Percentiles rank a stretch among this genome's conserved stretches.
These are phyloP conservation scores for Euwallacea similis DNA, from an alignment of 1,140 invertebrate species.

Conservation along the genomic window DNA sequence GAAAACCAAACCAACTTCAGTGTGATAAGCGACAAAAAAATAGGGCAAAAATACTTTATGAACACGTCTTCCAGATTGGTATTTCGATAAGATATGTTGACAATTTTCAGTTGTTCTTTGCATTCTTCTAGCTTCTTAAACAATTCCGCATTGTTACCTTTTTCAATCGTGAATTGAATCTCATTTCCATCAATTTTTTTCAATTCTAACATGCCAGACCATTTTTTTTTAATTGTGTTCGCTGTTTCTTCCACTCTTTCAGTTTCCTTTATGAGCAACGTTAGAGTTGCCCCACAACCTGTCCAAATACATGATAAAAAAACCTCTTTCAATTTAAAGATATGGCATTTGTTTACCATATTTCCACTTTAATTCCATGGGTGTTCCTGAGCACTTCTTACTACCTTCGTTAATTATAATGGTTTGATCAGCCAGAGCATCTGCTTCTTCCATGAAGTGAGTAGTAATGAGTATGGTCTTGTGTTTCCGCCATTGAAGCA, in stretches of 20 bases:
- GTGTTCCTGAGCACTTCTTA: constrained; percentile 67
- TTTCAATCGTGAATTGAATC: constrained; percentile 54
- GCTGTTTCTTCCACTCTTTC: neutral
- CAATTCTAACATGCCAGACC: constrained; percentile 56
- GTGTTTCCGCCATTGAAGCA: constrained; percentile 54
- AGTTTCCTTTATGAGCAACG: constrained; percentile 14
- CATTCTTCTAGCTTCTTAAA: constrained; percentile 59
- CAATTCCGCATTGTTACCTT: constrained; percentile 50
- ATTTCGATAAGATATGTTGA: constrained; percentile 62
- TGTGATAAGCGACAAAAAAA: no score
- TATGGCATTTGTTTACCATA: constrained; percentile 49
- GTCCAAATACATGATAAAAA: constrained; percentile 36
- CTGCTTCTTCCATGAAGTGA: constrained; percentile 98
- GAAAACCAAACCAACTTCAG: no score
- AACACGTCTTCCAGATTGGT: constrained; percentile 76
- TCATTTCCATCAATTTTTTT: constrained; percentile 57
- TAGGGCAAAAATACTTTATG: constrained; percentile 55
- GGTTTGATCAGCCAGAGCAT: constrained; percentile 88
- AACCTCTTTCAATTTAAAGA: neutral
- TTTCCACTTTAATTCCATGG: constrained; percentile 59
- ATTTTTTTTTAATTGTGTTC: constrained; percentile 38
- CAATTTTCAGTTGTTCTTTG: constrained; percentile 58
- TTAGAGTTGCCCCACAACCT: constrained; percentile 44
- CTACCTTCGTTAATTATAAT: constrained; percentile 85
- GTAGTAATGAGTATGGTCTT: constrained; percentile 91